phyloP scores from a whole-genome alignment of 1,140 invertebrate genomes.

The Lasioglossum baleicum region DNA sequence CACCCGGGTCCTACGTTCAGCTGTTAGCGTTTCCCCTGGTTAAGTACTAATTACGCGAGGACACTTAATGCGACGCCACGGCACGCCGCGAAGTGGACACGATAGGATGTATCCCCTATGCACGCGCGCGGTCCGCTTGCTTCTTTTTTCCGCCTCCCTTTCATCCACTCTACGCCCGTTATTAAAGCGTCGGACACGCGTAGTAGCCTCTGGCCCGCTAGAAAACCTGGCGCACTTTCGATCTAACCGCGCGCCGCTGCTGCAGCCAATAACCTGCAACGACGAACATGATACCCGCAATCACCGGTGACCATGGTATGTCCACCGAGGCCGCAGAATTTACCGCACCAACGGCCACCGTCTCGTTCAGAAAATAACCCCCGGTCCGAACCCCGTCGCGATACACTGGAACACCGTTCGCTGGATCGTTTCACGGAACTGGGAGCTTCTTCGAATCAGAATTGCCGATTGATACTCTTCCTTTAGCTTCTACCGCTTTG shows the following conservation, averaged over 20 bases:
- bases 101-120: neutral
- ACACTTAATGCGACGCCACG: neutral
- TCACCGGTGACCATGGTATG: slow-evolving; percentile 23
- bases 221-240: slow-evolving; percentile 45
- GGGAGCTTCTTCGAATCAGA: too few species aligned
- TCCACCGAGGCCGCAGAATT: slow-evolving; percentile 20
- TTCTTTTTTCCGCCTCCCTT: slow-evolving; percentile 12
- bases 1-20: neutral
- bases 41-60: slow-evolving; percentile 51
- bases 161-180: slow-evolving; percentile 30
- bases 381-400: neutral
- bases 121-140: neutral
- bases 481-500: too few species aligned
- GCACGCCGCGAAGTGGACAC: too few species aligned
- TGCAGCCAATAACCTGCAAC: slow-evolving; percentile 49
- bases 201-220: slow-evolving; percentile 12
- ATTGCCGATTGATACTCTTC: too few species aligned
- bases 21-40: neutral
- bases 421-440: too few species aligned
- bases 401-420: too few species aligned
- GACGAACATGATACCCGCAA: slow-evolving; percentile 39
- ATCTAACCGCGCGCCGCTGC: slow-evolving; percentile 52
- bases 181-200: slow-evolving; percentile 41
- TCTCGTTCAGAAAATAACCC: slow-evolving; percentile 9
- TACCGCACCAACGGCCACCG: slow-evolving; percentile 12